These are phyloP conservation scores for Prolemur simus DNA, from an alignment of 2,113 vertebrate genomes.

Conservation along the genomic window DNA sequence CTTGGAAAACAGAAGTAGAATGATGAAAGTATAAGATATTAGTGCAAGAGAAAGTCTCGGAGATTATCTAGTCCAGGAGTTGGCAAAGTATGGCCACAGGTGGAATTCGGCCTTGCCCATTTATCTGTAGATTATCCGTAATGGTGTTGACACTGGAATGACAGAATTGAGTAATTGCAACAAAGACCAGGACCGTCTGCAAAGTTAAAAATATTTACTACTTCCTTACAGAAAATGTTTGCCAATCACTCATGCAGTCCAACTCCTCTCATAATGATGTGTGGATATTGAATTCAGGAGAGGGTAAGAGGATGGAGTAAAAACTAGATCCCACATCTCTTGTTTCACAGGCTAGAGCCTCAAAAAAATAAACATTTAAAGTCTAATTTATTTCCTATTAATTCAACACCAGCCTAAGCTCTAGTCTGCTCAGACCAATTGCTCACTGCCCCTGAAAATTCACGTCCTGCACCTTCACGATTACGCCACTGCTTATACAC, in stretches of 20 bases:
- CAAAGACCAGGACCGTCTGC: neutral
- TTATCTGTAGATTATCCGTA: neutral
- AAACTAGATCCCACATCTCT: neutral
- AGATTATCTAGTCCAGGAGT: neutral
- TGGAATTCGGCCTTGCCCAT: neutral
- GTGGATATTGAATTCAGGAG: neutral
- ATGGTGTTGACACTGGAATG: neutral
- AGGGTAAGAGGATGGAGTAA: neutral
- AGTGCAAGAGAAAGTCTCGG: neutral
- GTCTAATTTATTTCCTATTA: neutral
- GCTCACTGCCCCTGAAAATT: neutral
- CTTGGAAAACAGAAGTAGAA: neutral
- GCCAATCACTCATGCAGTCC: neutral
- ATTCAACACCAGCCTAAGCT: neutral
- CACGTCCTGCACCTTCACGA: neutral
- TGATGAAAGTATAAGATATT: neutral
- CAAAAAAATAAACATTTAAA: neutral
- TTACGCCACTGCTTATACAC: neutral
- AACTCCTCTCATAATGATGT: neutral
- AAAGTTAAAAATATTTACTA: neutral
- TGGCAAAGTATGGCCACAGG: neutral
- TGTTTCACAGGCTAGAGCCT: neutral
- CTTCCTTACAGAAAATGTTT: neutral
- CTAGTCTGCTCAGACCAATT: neutral
- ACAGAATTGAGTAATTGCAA: neutral